Evolutionary conservation across 2,888 invertebrate species (phyloP).

Genomic region (Smittia sp.): DNA sequence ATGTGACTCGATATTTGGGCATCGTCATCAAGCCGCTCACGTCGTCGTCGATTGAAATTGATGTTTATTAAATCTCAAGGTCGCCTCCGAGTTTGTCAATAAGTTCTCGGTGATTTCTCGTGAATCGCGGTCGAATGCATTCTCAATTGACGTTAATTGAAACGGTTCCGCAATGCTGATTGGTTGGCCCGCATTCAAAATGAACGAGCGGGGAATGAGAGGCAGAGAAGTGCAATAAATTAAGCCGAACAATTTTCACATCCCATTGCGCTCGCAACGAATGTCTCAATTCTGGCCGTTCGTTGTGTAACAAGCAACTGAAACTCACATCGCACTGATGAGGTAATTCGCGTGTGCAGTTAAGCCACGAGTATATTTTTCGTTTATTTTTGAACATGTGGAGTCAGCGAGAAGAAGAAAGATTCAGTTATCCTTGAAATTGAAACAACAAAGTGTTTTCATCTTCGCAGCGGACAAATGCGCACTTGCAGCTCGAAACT

Average conservation of each 20-base stretch:
- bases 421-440: slow-evolving; percentile 34
- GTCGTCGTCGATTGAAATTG: background rate
- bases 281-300: slow-evolving; percentile 1
- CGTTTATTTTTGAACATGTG: background rate
- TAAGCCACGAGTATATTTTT: background rate
- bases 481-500: slow-evolving; percentile 17
- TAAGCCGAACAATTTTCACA: background rate
- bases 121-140: slow-evolving; percentile 20
- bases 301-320: slow-evolving; percentile 6
- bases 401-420: slow-evolving; percentile 4
- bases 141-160: slow-evolving; percentile 30
- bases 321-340: slow-evolving; percentile 1
- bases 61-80: slow-evolving; percentile 38
- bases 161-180: slow-evolving; percentile 28
- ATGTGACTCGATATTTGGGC: background rate
- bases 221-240: slow-evolving; percentile 19
- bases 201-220: background rate
- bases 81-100: background rate
- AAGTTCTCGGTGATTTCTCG: background rate
- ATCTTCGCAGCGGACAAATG: background rate
- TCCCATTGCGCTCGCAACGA: slow-evolving; percentile 3
- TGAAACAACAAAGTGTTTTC: slow-evolving; percentile 15
- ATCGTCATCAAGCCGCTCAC: background rate
- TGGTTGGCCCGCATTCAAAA: slow-evolving; percentile 31
- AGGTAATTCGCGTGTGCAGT: slow-evolving; percentile 24